Percentiles rank a stretch among this genome's conserved stretches.
Evolutionary conservation across 2,797 vertebrate species (phyloP).

Genomic region (Poeciliopsis infans): DNA sequence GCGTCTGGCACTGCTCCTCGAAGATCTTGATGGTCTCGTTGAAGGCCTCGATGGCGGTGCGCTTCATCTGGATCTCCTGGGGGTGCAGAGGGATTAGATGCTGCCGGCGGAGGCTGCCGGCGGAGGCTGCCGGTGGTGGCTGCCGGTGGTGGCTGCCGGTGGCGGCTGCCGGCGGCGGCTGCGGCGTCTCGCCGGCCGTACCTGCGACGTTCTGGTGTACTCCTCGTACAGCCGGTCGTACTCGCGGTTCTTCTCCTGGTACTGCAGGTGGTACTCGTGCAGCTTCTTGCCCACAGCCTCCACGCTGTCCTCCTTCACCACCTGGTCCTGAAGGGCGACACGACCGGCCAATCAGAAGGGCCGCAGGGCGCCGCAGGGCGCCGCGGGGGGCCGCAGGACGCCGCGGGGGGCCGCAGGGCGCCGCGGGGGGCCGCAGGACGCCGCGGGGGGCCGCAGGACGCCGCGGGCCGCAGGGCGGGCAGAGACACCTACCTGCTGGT

Average conservation of each 20-base stretch:
- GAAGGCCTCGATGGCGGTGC: conserved; percentile 98
- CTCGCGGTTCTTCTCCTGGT: conserved; percentile 97
- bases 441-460: no score
- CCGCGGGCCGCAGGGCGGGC: rapidly evolving
- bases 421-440: background rate
- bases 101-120: no score
- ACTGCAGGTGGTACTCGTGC: conserved; percentile 96
- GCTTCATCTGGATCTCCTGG: conserved; percentile 99
- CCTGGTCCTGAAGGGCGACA: conserved; percentile 87
- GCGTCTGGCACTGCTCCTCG: conserved; percentile 98
- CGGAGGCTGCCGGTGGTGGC: no score
- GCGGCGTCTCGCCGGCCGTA: conserved; percentile 39
- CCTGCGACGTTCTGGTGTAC: conserved; percentile 97
- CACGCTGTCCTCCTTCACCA: conserved; percentile 98
- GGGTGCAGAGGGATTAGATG: background rate
- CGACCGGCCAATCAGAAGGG: background rate
- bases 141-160: no score
- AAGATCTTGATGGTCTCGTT: conserved; percentile 99
- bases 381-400: no score
- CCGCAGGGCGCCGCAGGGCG: background rate
- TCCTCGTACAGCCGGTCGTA: conserved; percentile 97
- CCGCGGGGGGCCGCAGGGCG: no score
- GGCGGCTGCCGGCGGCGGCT: no score
- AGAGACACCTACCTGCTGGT: conserved; percentile 88
- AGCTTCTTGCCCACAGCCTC: conserved; percentile 99